These are phyloP conservation scores for Conus ventricosus DNA, from an alignment of 1,140 invertebrate genomes.

Conservation along the genomic window DNA sequence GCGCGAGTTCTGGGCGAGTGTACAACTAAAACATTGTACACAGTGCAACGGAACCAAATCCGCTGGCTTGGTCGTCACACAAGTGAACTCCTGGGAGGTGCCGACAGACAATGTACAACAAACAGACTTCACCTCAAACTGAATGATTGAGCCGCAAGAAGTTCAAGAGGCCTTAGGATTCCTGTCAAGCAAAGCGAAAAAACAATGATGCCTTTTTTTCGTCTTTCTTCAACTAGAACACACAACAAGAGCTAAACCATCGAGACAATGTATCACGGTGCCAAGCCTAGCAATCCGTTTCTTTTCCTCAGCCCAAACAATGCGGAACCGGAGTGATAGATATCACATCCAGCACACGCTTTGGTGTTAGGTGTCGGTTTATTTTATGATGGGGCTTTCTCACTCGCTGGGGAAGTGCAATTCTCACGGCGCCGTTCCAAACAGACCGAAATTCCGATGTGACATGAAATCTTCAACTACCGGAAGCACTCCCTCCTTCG, in stretches of 20 bases:
- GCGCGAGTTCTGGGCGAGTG: too few species aligned
- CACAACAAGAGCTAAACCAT: background rate
- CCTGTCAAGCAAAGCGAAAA: background rate
- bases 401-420: background rate
- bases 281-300: background rate
- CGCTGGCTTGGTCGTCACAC: too few species aligned
- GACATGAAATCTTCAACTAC: background rate
- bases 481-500: background rate
- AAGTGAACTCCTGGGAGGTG: background rate
- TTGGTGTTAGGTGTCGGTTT: constrained; percentile 9
- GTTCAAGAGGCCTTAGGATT: background rate
- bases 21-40: too few species aligned
- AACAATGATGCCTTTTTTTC: background rate
- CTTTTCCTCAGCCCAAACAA: background rate
- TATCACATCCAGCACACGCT: background rate
- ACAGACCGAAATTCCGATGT: background rate
- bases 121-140: background rate
- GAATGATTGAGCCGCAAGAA: background rate
- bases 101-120: background rate
- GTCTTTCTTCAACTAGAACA: background rate
- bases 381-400: background rate
- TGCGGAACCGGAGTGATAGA: background rate
- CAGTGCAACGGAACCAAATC: too few species aligned
- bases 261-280: background rate
- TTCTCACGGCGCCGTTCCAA: background rate